A percentile compares a stretch with the other conserved stretches of the same genome.
Conservation (phyloP, 2,888 invertebrate species). For the Oligia strigilis region DNA sequence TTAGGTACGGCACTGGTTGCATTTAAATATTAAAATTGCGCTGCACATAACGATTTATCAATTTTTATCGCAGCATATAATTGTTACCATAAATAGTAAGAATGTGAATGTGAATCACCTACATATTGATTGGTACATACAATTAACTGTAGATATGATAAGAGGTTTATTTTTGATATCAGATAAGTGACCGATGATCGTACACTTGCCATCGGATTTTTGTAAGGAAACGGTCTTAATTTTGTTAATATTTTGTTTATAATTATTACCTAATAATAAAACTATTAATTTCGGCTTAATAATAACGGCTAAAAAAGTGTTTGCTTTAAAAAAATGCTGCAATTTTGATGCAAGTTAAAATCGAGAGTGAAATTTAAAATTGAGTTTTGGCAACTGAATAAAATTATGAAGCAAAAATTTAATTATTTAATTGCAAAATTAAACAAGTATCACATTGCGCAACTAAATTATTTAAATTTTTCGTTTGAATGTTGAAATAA, state of each 20-base stretch:
- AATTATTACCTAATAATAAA: constrained; percentile 22
- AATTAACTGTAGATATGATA: constrained; percentile 84
- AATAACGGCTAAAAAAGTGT: constrained; percentile 24
- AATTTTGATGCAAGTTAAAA: constrained; percentile 11
- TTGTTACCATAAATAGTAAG: constrained; percentile 47
- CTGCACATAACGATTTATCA: constrained; percentile 30
- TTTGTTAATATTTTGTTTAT: constrained; percentile 36
- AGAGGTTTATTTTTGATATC: constrained; percentile 79
- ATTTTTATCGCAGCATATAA: constrained; percentile 48
- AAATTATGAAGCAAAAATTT: neutral
- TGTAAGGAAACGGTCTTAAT: constrained; percentile 74
- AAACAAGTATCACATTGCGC: neutral
- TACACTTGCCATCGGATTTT: constrained; percentile 80
- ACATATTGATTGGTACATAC: constrained; percentile 76
- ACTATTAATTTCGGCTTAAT: constrained; percentile 13
- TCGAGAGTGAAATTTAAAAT: constrained; percentile 63
- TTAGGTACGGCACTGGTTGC: neutral
- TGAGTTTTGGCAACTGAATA: constrained; percentile 54
- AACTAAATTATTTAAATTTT: neutral
- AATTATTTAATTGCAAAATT: neutral
- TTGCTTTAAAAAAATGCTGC: neutral
- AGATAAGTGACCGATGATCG: constrained; percentile 77
- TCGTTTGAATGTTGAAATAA: neutral
- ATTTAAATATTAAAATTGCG: neutral
- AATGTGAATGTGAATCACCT: constrained; percentile 61